A percentile compares a stretch with the other conserved stretches of the same genome.
Evolutionary conservation across 2,888 invertebrate genomes (phyloP).

Genomic region (Drosophila bunnanda): DNA sequence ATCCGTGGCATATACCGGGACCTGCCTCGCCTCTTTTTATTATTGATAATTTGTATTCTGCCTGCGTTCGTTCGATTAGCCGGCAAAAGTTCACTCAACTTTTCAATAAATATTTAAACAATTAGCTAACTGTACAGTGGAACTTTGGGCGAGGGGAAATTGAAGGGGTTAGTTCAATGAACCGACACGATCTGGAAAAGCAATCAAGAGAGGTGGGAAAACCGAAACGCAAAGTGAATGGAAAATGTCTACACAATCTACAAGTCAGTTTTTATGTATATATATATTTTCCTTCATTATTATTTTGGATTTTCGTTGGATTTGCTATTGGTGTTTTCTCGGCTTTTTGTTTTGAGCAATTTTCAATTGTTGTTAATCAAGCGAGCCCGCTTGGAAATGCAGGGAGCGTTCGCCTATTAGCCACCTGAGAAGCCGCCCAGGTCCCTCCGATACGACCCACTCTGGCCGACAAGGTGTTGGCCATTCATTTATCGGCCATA

Average conservation of each 20-base stretch:
- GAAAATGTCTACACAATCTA: constrained; percentile 66
- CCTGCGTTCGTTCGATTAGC: constrained; percentile 27
- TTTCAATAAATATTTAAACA: constrained; percentile 56
- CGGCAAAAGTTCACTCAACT: constrained; percentile 65
- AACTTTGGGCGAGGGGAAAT: constrained; percentile 33
- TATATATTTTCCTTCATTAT: constrained; percentile 41
- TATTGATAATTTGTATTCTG: constrained; percentile 58
- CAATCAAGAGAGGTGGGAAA: constrained; percentile 64
- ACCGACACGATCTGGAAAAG: constrained; percentile 51
- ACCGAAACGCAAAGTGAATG: constrained; percentile 77
- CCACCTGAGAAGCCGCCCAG: constrained; percentile 23
- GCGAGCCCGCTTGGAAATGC: constrained; percentile 53
- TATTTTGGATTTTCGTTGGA: constrained; percentile 43
- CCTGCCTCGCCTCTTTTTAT: constrained; percentile 2
- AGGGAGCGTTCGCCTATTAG: constrained; percentile 33
- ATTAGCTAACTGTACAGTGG: constrained; percentile 62
- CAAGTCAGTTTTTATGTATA: constrained; percentile 16
- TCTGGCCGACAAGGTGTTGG: constrained; percentile 54
- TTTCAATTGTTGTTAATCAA: constrained; percentile 60
- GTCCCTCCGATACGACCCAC: not conserved
- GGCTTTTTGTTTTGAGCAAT: constrained; percentile 36
- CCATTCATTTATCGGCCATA: constrained; percentile 61
- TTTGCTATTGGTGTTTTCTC: constrained; percentile 24
- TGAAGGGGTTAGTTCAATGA: constrained; percentile 49
- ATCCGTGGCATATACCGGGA: not conserved